phyloP scores from a whole-genome alignment of 2,113 vertebrate genomes.

The Danionella cerebrum region DNA sequence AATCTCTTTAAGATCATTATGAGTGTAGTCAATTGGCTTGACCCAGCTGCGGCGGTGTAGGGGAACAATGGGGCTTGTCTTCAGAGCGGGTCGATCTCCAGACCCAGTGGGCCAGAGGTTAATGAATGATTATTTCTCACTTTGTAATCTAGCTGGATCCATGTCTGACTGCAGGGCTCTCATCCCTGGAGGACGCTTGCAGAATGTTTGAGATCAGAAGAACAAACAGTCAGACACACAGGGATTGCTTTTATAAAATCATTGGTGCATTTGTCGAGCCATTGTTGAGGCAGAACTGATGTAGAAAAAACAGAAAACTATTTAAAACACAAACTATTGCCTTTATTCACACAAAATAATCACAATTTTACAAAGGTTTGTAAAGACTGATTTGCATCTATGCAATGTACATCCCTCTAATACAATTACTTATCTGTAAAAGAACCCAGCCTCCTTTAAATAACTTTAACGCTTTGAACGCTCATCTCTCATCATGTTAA shows the following conservation, averaged over 20 bases:
- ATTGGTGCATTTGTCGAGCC: too few species aligned
- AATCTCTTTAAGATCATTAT: conserved; percentile 75
- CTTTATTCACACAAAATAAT: too few species aligned
- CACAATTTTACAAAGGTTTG: too few species aligned
- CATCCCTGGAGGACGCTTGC: conserved; percentile 18
- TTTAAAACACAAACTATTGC: too few species aligned
- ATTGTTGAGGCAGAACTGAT: too few species aligned
- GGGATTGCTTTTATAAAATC: too few species aligned
- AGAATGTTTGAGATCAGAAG: neutral
- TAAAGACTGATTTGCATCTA: too few species aligned
- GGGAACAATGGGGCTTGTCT: conserved; percentile 44
- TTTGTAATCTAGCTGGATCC: conserved; percentile 64
- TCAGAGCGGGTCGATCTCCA: conserved; percentile 46
- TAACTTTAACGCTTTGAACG: neutral
- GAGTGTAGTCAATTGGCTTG: conserved; percentile 58
- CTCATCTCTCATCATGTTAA: neutral
- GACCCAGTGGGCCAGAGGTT: conserved; percentile 57
- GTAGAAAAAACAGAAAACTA: neutral
- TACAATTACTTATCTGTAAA: neutral
- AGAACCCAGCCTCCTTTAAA: neutral
- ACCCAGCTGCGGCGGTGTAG: conserved; percentile 58
- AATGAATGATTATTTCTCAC: conserved; percentile 77
- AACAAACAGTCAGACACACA: neutral
- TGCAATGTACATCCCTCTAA: neutral
- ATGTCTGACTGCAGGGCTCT: conserved; percentile 41